Percentiles rank a stretch among this genome's conserved stretches.
Conservation (phyloP, 1,140 invertebrate genomes). For the Bombus sylvicola region DNA sequence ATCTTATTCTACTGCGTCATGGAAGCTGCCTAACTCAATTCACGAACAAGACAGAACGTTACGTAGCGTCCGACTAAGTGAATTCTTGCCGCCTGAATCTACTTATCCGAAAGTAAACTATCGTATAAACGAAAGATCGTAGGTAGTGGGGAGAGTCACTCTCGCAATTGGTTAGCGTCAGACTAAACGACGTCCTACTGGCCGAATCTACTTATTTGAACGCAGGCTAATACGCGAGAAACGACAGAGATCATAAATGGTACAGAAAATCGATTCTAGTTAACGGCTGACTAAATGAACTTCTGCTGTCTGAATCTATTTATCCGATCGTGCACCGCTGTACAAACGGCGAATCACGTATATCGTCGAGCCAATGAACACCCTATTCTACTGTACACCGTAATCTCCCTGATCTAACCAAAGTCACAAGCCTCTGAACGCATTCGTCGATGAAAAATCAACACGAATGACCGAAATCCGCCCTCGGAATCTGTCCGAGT, state of each 20-base stretch:
- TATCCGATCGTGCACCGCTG: no score
- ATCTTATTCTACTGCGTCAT: neutral
- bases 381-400: no score
- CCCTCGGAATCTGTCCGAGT: neutral
- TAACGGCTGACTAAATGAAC: neutral
- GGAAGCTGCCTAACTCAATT: neutral
- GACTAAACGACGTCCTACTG: neutral
- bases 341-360: no score
- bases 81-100: neutral
- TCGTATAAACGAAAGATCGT: neutral
- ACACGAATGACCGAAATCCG: slow-evolving; percentile 15
- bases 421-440: neutral
- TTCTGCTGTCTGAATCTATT: neutral
- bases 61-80: neutral
- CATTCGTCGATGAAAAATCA: neutral
- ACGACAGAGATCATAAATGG: neutral
- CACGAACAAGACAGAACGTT: neutral
- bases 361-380: neutral
- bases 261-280: neutral
- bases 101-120: neutral
- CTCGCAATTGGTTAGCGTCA: neutral
- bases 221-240: no score
- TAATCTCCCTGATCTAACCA: neutral
- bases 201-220: neutral
- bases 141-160: neutral